Evolutionary conservation across 92 coral and sea anemone genomes (phyloP).

Genomic region (Palythoa caribaeorum): DNA sequence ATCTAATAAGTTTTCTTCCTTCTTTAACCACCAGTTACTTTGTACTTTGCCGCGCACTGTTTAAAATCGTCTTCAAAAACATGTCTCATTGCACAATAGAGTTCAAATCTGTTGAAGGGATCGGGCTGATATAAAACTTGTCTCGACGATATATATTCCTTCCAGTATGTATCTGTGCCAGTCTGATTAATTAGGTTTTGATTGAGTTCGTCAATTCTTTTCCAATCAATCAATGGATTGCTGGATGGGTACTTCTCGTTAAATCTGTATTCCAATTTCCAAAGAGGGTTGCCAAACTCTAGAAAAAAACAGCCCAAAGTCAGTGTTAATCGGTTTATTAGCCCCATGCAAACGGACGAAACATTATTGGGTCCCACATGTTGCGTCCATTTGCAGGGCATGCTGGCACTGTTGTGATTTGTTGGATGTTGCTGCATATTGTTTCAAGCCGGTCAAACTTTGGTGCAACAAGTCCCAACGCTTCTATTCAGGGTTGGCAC

Average conservation of each 20-base stretch:
- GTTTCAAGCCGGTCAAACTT: no score
- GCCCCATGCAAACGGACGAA: no score
- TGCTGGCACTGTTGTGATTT: no score
- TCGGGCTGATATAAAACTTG: constrained; percentile 79
- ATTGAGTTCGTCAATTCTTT: constrained; percentile 80
- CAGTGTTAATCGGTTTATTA: not conserved
- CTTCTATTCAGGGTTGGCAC: no score
- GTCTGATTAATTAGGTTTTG: constrained; percentile 81
- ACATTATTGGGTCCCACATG: no score
- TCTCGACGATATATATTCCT: constrained; percentile 76
- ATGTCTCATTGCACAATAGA: constrained; percentile 86
- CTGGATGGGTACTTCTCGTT: constrained; percentile 79
- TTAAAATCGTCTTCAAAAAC: constrained; percentile 66
- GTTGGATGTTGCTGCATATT: no score
- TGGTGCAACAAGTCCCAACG: no score
- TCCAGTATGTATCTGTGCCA: constrained; percentile 66
- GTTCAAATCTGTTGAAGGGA: constrained; percentile 70
- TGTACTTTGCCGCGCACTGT: constrained; percentile 63
- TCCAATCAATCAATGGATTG: constrained; percentile 69
- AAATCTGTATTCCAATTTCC: constrained; percentile 85
- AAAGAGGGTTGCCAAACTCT: constrained; percentile 73
- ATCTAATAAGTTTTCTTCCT: no score
- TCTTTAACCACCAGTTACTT: constrained; percentile 85
- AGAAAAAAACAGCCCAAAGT: not conserved
- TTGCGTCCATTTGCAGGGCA: no score